These are phyloP conservation scores for Baronia brevicornis DNA, from an alignment of 2,888 invertebrate species.

Conservation along the genomic window DNA sequence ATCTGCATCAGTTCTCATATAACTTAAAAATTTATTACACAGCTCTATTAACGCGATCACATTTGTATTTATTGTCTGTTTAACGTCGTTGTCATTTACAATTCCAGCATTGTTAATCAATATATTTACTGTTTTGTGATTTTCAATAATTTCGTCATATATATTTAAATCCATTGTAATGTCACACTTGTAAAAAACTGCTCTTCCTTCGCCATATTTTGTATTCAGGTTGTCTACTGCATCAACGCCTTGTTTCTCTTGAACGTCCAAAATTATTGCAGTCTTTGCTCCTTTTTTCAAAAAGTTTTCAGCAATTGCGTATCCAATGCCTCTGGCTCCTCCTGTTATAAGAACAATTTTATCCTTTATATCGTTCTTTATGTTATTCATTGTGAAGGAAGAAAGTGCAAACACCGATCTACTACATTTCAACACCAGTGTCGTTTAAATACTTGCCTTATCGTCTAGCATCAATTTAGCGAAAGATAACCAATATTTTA, in stretches of 20 bases:
- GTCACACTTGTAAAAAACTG: conserved; percentile 50
- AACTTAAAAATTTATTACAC: conserved; percentile 57
- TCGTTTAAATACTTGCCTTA: no score
- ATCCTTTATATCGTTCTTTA: no score
- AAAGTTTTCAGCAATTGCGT: no score
- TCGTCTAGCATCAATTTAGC: no score
- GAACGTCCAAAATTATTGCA: no score
- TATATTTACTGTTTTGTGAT: conserved; percentile 36
- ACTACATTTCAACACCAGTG: no score
- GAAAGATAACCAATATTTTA: no score
- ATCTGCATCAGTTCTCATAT: conserved; percentile 59
- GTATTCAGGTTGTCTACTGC: conserved; percentile 38
- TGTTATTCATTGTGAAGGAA: no score
- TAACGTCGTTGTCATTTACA: conserved; percentile 13
- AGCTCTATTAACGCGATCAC: conserved; percentile 23
- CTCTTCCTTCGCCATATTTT: conserved; percentile 45
- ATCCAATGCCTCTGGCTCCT: no score
- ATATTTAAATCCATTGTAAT: conserved; percentile 50
- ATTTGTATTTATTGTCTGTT: conserved; percentile 28
- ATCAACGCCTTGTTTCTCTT: conserved; percentile 41
- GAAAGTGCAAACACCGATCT: no score
- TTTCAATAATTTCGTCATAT: conserved; percentile 32
- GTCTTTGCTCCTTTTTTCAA: no score
- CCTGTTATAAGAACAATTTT: no score
- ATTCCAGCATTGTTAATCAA: conserved; percentile 44